Base-by-base conservation (phyloP, 2,113 vertebrate genomes). In the Thalassoma bifasciatum region DNA sequence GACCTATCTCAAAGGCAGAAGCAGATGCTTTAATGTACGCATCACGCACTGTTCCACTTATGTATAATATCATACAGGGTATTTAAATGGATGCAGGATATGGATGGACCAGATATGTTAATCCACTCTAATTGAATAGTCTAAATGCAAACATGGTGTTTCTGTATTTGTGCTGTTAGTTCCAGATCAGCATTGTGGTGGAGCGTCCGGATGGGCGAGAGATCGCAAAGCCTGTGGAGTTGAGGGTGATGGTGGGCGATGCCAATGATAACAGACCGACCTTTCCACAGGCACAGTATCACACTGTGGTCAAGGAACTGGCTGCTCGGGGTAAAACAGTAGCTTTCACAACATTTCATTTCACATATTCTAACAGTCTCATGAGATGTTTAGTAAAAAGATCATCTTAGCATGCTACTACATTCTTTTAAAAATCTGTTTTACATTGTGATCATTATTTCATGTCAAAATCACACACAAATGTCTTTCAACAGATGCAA, bases 201-300 rank as follows among this genome's bases (percentile, higher is more conserved):
- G 88, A 92, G 82, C 94, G 92, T 64, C 91, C 88, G 11, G 90
- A 93, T 19, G 93, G 92, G 24, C 82, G 91, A 64, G 91, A 85
- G 69, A 93, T 90, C 22, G 91, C 85, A 34, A 92, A 95, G 49
- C 91, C 94, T 12, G 89, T 93, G 24, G 84, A 75, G 62, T 42
- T 94, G 78, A 87, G 91, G 66, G 90, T 94, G 73, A 92, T 75
- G 82, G 94, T 93, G 66, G 88, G 85, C 2, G 94, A 94, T 17
- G 86, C 93, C 69, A 95, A 94, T 8, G 94, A 94, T 63, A 96
- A 91, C 81, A 82, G 82, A 42, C 93, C 93, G 52, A 91, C 85
- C 44, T 88, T 94, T 75, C 91, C 88, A 37, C 93, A 92, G 72
- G 81, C 90, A n/a, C 88, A 93, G 79, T 93, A 94, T 76, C 92